phyloP scores from a whole-genome alignment of 2,888 invertebrate genomes.

The Argyra leucocephala region DNA sequence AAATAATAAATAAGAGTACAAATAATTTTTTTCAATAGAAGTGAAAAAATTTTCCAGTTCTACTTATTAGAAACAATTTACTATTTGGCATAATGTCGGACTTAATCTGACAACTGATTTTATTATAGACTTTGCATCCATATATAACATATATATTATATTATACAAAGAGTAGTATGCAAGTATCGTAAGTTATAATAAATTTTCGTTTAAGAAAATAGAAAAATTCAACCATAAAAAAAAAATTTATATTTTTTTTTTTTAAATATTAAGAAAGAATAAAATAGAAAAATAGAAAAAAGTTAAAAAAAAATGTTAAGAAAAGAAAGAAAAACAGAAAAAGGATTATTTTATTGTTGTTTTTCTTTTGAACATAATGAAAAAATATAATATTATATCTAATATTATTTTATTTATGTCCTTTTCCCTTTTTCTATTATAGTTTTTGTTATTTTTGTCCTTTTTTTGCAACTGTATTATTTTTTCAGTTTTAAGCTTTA shows the following conservation, averaged over 20 bases:
- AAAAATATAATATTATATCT: background rate
- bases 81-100: background rate
- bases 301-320: background rate
- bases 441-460: background rate
- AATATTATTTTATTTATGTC: slow-evolving; percentile 2
- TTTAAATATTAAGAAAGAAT: background rate
- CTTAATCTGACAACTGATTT: slow-evolving; percentile 1
- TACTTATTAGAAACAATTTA: background rate
- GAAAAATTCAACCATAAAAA: background rate
- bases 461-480: no score
- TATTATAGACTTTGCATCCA: background rate
- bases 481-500: background rate
- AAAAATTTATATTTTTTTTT: background rate
- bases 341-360: background rate
- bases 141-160: background rate
- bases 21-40: no score
- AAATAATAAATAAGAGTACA: no score
- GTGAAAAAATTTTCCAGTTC: no score
- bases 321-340: background rate
- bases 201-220: background rate
- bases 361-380: background rate
- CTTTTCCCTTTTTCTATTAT: background rate
- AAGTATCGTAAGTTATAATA: background rate
- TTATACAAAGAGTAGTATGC: background rate
- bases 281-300: background rate